Conservation (phyloP, 2,888 invertebrate species). For the Drosophila kambysellisi region DNA sequence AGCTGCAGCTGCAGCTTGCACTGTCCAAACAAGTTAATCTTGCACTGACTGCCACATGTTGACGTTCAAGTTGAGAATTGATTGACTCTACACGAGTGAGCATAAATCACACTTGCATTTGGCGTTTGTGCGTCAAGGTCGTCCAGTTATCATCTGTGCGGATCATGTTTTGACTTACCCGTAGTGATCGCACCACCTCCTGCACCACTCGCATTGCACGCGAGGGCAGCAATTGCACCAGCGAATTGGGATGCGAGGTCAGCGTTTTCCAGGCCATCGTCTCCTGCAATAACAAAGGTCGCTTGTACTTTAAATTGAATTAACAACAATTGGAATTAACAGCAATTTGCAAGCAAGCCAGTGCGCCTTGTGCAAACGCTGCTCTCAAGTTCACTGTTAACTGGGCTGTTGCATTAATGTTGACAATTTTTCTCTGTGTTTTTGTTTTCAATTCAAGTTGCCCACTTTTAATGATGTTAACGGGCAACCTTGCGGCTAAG, state of each 20-base stretch:
- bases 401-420: slow-evolving; percentile 50
- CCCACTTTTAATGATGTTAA: slow-evolving; percentile 64
- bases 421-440: slow-evolving; percentile 52
- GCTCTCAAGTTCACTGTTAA: slow-evolving; percentile 56
- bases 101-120: slow-evolving; percentile 22
- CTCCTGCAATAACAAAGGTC: slow-evolving; percentile 79
- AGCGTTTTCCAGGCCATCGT: slow-evolving; percentile 85
- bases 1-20: slow-evolving; percentile 36
- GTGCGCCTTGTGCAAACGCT: slow-evolving; percentile 57
- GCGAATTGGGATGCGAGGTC: slow-evolving; percentile 84
- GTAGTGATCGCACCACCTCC: slow-evolving; percentile 84
- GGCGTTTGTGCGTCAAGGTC: slow-evolving; percentile 53
- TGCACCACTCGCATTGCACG: slow-evolving; percentile 85
- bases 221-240: slow-evolving; percentile 84
- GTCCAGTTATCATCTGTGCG: neutral
- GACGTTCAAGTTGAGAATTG: slow-evolving; percentile 48
- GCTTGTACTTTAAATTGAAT: slow-evolving; percentile 39
- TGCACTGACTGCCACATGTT: slow-evolving; percentile 4
- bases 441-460: slow-evolving; percentile 18
- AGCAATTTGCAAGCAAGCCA: slow-evolving; percentile 57
- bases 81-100: slow-evolving; percentile 16
- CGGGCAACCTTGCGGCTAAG: slow-evolving; percentile 68
- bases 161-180: slow-evolving; percentile 74
- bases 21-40: slow-evolving; percentile 32
- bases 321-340: slow-evolving; percentile 51